Base-by-base conservation (phyloP, 2,888 invertebrate genomes). In the Eristalis tenax region DNA sequence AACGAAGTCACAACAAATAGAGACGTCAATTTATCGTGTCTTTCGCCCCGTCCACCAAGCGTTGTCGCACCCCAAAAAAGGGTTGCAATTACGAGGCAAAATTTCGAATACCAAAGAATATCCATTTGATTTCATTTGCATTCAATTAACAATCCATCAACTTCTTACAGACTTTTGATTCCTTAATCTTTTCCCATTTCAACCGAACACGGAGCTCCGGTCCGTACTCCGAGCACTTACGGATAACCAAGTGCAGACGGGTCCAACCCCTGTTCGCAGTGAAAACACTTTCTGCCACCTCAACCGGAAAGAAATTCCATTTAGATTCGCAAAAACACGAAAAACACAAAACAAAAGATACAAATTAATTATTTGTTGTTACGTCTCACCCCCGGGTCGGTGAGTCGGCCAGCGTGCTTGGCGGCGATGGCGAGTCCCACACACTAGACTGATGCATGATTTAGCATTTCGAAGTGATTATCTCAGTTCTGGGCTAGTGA, bases 111-210 rank as follows among this genome's bases (percentile, higher is more conserved):
- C 78, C 35, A 35, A 15, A 65, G 75, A 80, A 87, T 83, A 87
- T 87, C 79, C 83, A 87, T 87, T 87, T 87, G 88, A 90, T 90
- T 90, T 90, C 90, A 90, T 89, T 90, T 90, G 90, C 89, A 90
- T 90, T 90, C 89, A 90, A 90, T 90, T 90, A 89, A 89, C 89
- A 90, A 90, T 90, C 90, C 90, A 90, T 90, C 90, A 90, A 90
- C 89, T 89, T 89, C 88, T 88, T 89, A 89, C 80, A 69, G 80
- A 74, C 76, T 76, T 80, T 76, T 83, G 87, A 87, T 87, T 87
- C 79, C 83, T 79, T 83, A 87, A 87, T 83, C 87, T 87, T 83
- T 83, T 26, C 26, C 57, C 50, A 68, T 70, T 76, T 66, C 22
- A 63, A 73, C 1, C 64, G 11, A 64, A 8, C 28, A 10, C 23